Percentiles rank a stretch among this genome's conserved stretches.
Evolutionary conservation across 2,113 vertebrate species (phyloP).

Genomic region (Lamprotornis superbus): DNA sequence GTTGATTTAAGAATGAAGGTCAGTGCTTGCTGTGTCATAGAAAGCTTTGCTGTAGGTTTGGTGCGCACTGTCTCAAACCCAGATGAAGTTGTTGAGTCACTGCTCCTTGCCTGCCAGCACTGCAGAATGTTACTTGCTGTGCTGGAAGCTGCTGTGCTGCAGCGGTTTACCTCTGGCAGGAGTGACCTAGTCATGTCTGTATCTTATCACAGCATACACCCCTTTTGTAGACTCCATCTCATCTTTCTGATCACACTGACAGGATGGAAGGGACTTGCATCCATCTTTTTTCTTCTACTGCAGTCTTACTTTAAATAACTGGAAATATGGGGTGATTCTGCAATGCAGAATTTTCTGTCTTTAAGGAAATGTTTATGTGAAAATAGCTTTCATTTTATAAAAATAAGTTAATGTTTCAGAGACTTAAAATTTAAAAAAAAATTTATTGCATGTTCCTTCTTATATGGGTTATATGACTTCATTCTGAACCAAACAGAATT

Average conservation of each 20-base stretch:
- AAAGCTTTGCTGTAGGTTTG: not conserved
- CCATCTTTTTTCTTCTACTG: not conserved
- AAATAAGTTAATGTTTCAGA: not conserved
- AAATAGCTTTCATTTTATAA: not conserved
- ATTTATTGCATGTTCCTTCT: not conserved
- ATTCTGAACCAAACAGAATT: not conserved
- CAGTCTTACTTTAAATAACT: not conserved
- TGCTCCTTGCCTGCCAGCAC: slow-evolving; percentile 22
- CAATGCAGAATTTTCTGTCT: not conserved
- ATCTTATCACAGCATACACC: not conserved
- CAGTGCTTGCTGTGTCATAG: not conserved
- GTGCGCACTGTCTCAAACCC: not conserved
- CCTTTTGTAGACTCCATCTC: not conserved
- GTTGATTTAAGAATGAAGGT: not conserved
- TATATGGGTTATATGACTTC: not conserved
- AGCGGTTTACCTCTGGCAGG: not conserved
- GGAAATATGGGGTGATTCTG: not conserved
- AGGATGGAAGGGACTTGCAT: not conserved
- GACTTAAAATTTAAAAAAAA: not conserved
- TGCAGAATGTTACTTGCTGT: slow-evolving; percentile 27
- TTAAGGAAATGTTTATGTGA: not conserved
- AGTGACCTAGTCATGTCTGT: not conserved
- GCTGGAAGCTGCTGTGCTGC: not conserved
- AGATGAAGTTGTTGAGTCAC: slow-evolving; percentile 45
- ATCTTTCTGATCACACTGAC: not conserved